These are phyloP conservation scores for Fukomys damarensis DNA, from an alignment of 2,113 vertebrate genomes.

Conservation along the genomic window DNA sequence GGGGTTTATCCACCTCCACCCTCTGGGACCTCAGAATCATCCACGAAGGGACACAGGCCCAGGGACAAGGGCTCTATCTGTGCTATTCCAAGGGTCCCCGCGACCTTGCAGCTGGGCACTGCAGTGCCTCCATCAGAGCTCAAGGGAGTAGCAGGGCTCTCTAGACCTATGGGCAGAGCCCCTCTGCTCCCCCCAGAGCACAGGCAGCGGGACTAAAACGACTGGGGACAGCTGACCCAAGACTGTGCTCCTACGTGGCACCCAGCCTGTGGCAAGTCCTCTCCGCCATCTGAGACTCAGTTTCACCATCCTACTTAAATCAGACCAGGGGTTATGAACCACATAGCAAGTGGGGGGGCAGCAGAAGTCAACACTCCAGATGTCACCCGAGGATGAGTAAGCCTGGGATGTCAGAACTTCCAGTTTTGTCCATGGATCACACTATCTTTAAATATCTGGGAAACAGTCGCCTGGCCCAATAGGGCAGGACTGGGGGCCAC, in stretches of 20 bases:
- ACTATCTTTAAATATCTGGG: background rate
- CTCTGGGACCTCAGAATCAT: too few relatives aligned
- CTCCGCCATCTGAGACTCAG: background rate
- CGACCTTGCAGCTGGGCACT: background rate
- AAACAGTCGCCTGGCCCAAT: background rate
- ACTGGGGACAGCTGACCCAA: background rate
- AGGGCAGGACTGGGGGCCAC: background rate
- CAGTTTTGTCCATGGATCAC: background rate
- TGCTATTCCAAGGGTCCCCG: background rate
- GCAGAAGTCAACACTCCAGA: background rate
- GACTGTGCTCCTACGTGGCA: background rate
- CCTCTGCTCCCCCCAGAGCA: background rate
- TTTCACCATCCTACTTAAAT: background rate
- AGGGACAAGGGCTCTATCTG: too few relatives aligned
- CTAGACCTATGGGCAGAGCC: background rate
- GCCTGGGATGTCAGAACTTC: background rate
- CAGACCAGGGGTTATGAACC: background rate
- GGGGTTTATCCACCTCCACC: too few relatives aligned
- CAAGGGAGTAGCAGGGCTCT: background rate
- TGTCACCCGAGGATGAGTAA: fast-evolving
- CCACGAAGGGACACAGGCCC: background rate
- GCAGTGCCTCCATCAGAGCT: background rate
- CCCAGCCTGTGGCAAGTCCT: background rate
- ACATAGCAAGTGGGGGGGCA: too few relatives aligned
- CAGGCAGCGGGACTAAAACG: background rate